Evolutionary conservation across 2,797 vertebrate genomes (phyloP), one percentile per base, ranked within the genome.

Genomic region (Tinamus major): DNA sequence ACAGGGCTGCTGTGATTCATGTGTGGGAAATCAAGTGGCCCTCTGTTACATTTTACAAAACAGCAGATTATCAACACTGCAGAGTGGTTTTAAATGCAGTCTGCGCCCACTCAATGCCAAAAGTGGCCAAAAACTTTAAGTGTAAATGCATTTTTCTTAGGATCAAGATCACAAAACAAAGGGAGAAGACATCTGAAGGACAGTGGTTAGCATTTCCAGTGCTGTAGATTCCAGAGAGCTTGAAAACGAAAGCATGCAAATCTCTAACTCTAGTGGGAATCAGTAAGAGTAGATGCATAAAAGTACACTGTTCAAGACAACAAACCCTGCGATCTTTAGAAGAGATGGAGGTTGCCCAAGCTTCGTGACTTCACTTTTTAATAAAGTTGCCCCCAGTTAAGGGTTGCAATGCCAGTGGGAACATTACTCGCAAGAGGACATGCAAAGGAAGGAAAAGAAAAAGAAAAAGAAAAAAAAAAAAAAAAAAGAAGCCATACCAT

Each of bases 141-240:
- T 67, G n/a, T 79, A 92, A 95, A 90, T 67, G 95, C 23, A 90
- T 83, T 27, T 37, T 85, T 71, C 39, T 69, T 37, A 18, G 53
- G 16, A 61, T 2, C 51, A 11, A 92, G 95, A 29, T 62, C 67
- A 33, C 19, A 92, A 41, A 53, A 69, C 29, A 41, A 92, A 68
- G 16, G 21, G 1, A 59, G 91, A 79, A 51, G 19, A 61, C 7
- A 24, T 58, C 90, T 77, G 59, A 87, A 77, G 3, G 10, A 67
- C 46, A 90, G 46, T 21, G 70, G 68, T 77, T 92, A 88, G 41
- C 33, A 85, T 33, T 35, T 62, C 51, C 61, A 44, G 26, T 19
- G 29, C 53, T 68, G 92, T 31, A 63, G 84, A 79, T 84, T 75
- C 59, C 86, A 89, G 68, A 67, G 39, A 87, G 85, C 16, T 24